These are phyloP conservation scores for Tanytarsus gracilentus DNA, from an alignment of 2,888 invertebrate species.

Conservation along the genomic window DNA sequence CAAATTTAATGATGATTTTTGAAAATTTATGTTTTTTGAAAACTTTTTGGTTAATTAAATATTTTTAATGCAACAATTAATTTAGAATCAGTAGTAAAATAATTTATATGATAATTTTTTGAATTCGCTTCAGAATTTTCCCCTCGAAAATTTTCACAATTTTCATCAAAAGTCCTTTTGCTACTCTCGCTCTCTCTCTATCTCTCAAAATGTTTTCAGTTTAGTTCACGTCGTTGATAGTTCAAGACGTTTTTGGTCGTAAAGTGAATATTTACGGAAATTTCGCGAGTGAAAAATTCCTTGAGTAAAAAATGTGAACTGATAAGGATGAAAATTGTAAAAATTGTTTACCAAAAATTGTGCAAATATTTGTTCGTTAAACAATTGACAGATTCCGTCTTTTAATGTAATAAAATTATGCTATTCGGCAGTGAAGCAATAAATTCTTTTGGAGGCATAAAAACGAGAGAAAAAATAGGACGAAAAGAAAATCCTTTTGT, in stretches of 20 bases:
- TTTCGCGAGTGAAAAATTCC: slow-evolving; percentile 22
- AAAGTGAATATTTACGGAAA: not conserved
- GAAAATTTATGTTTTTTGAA: not conserved
- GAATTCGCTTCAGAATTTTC: slow-evolving; percentile 17
- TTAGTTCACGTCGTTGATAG: not conserved
- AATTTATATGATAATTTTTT: not conserved
- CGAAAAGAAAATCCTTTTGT: no score
- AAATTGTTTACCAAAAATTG: not conserved
- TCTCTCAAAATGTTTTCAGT: no score
- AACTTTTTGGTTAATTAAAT: no score
- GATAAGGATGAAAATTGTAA: slow-evolving; percentile 7
- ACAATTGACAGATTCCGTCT: not conserved
- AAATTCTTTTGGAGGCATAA: no score
- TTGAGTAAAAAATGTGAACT: no score
- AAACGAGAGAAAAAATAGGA: no score
- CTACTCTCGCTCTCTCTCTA: slow-evolving; percentile 9
- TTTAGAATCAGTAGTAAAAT: not conserved
- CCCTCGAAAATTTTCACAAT: not conserved
- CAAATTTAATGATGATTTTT: not conserved
- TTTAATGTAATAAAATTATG: slow-evolving; percentile 3
- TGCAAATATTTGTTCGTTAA: slow-evolving; percentile 21
- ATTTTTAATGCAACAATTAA: not conserved
- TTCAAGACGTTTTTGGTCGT: not conserved
- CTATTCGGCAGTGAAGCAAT: no score
- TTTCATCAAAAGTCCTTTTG: slow-evolving; percentile 12